Evolutionary conservation across 2,113 vertebrate species (phyloP), one percentile per base, ranked within the genome.

Genomic region (Syrmaticus mikado): DNA sequence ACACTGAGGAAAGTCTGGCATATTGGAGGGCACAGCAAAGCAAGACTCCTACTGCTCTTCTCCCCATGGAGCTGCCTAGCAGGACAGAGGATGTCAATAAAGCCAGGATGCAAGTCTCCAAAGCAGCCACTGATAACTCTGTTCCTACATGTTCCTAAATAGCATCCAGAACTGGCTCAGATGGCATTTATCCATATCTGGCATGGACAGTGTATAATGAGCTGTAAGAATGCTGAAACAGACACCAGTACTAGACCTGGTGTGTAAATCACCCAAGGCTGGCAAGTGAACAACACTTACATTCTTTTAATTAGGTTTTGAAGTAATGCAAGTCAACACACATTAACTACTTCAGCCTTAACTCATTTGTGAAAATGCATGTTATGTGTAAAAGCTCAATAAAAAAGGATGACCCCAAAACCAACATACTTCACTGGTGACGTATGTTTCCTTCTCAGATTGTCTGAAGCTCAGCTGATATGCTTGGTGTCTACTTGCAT

Each of bases 401-500:
- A 22, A 34, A 79, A 87, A 76, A 46, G n/a, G 27, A 76, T n/a
- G 7, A 77, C 19, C 45, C 8, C 45, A 4, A 62, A 85, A 48
- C 40, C 16, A 61, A 28, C 11, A 34, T 4, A 24, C 8, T 50
- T 72, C 17, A 8, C 12, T 75, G 61, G 7, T n/a, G 45, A 73
- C 11, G 3, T 65, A 60, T 0, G 0, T 73, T 87, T 73, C 22
- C 21, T 58, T 45, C 38, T 28, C 50, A 55, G 41, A 36, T 40
- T 72, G 5, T 30, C 36, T 40, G 67, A 76, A 76, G 67, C 24
- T 94, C 57, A 28, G 87, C 27, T 7, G 6, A 19, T 0, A 0
- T 36, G 40, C 9, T 48, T 0, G 0, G 9, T 90, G 43, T 8
- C 43, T 25, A 52, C 30, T 34, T 34, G 30, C 0, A 0, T 14